phyloP scores from a whole-genome alignment of 1,140 invertebrate genomes.

The Drosophila bocqueti region DNA sequence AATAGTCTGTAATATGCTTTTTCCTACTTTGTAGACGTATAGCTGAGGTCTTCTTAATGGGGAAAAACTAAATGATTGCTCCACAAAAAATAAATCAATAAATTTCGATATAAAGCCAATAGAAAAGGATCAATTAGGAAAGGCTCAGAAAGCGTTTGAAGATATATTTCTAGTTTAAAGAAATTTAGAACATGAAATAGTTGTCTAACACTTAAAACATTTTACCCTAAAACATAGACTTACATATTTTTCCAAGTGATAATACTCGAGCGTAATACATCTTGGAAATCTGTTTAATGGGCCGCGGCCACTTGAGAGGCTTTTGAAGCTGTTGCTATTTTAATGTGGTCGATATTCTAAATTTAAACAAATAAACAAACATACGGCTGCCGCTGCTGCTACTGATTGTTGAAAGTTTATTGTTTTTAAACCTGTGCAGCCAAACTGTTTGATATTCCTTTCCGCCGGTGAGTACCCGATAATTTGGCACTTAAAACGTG shows the following conservation, averaged over 20 bases:
- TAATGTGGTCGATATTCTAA: conserved; percentile 82
- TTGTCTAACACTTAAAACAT: not conserved
- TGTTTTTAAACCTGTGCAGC: conserved; percentile 74
- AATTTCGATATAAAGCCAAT: too few relatives aligned
- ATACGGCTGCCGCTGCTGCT: conserved; percentile 28
- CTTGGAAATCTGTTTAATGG: conserved; percentile 79
- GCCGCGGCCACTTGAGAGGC: conserved; percentile 70
- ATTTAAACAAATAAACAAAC: conserved; percentile 83
- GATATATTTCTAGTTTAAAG: not conserved
- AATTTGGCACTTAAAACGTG: conserved; percentile 74
- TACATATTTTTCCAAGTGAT: conserved; percentile 12
- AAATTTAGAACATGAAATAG: not conserved
- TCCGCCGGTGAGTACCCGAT: conserved; percentile 63
- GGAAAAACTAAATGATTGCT: too few relatives aligned
- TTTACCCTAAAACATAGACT: not conserved
- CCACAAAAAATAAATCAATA: too few relatives aligned
- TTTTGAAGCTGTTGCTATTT: conserved; percentile 81
- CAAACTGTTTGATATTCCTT: conserved; percentile 67
- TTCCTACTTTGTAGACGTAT: too few relatives aligned
- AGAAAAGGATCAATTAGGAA: not conserved
- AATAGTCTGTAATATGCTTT: too few relatives aligned
- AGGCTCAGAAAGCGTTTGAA: not conserved
- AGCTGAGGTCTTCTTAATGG: too few relatives aligned
- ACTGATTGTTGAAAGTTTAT: conserved; percentile 74
- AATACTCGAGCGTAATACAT: conserved; percentile 68